These are phyloP conservation scores for Uropsilus gracilis DNA, from an alignment of 2,113 vertebrate genomes.

Conservation along the genomic window DNA sequence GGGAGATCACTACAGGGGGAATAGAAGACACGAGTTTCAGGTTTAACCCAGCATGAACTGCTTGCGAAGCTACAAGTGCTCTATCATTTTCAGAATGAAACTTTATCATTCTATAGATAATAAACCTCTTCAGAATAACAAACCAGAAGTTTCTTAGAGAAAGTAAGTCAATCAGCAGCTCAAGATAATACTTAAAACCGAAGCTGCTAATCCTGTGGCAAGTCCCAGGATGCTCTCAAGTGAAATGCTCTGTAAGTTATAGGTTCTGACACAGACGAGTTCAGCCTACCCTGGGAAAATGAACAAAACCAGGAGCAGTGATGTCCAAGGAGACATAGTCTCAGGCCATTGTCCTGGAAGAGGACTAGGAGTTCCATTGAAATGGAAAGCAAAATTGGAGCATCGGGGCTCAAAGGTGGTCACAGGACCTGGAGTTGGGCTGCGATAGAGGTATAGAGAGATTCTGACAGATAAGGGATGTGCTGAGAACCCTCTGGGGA, in stretches of 20 bases:
- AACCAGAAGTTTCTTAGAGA: background rate
- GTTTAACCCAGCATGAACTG: background rate
- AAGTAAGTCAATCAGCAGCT: background rate
- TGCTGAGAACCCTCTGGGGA: background rate
- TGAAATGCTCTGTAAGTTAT: background rate
- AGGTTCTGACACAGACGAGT: background rate
- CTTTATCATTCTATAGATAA: too few relatives aligned
- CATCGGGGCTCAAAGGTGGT: background rate
- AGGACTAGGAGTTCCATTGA: background rate
- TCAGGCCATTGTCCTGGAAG: accelerated
- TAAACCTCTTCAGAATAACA: background rate
- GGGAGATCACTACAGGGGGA: background rate
- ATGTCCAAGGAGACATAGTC: background rate
- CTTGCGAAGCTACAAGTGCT: accelerated
- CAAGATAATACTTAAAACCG: too few relatives aligned
- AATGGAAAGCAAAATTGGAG: background rate
- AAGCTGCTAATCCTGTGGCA: too few relatives aligned
- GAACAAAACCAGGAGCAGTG: background rate
- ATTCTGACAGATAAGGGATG: background rate
- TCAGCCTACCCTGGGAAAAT: background rate
- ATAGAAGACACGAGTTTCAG: background rate
- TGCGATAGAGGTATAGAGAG: background rate
- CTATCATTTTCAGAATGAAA: background rate
- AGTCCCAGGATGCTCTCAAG: background rate
- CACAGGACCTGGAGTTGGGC: accelerated